These are phyloP conservation scores for Microctonus aethiopoides DNA, from an alignment of 2,888 invertebrate species.

Conservation along the genomic window DNA sequence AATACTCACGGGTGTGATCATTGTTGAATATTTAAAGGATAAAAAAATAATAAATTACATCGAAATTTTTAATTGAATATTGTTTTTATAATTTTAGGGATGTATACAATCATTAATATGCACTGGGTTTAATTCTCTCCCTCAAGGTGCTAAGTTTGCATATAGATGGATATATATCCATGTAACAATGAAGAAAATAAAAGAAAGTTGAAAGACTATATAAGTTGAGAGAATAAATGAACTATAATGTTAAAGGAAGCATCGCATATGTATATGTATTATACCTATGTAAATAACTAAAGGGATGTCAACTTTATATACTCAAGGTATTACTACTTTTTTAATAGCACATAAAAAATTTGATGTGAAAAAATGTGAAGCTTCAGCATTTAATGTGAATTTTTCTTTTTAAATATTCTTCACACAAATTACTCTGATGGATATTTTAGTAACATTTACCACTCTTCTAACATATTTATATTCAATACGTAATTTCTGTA, in stretches of 20 bases:
- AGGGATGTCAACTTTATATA: slow-evolving; percentile 1
- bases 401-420: neutral
- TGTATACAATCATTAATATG: too few relatives aligned
- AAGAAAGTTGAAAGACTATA: slow-evolving; percentile 5
- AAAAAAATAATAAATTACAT: neutral
- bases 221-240: too few relatives aligned
- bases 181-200: neutral
- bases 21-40: neutral
- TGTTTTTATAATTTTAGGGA: too few relatives aligned
- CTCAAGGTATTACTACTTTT: neutral
- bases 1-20: neutral
- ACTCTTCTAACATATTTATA: neutral
- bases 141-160: too few relatives aligned
- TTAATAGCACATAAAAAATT: neutral
- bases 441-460: neutral
- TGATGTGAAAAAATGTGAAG: neutral
- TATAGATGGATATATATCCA: too few relatives aligned
- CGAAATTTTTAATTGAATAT: too few relatives aligned
- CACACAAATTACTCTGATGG: neutral
- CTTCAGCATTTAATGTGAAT: neutral
- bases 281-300: slow-evolving; percentile 10
- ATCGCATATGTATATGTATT: neutral
- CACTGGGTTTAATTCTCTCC: too few relatives aligned
- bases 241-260: slow-evolving; percentile 10
- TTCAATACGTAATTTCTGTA: neutral